Conservation (phyloP, 2,888 invertebrate species). For the Gymnosoma rotundatum region DNA sequence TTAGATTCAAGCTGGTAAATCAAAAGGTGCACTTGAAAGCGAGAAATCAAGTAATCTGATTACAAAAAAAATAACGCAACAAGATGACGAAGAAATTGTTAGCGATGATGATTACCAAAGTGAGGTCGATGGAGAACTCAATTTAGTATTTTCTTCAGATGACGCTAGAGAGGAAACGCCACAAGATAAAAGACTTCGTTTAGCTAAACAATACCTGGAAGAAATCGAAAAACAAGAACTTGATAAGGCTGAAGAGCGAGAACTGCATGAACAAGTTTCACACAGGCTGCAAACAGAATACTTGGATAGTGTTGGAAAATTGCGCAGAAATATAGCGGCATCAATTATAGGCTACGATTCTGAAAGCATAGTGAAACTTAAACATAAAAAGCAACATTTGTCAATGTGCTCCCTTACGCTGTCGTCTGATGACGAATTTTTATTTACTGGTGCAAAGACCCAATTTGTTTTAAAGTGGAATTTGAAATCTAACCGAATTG, state of each 20-base stretch:
- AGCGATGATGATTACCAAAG: slow-evolving; percentile 86
- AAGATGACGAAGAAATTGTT: slow-evolving; percentile 85
- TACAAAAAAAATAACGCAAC: slow-evolving; percentile 78
- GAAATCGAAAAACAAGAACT: slow-evolving; percentile 93
- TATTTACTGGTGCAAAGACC: slow-evolving; percentile 95
- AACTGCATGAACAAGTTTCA: slow-evolving; percentile 84
- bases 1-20: slow-evolving; percentile 41
- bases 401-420: slow-evolving; percentile 92
- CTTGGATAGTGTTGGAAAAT: slow-evolving; percentile 91
- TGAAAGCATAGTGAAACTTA: slow-evolving; percentile 84
- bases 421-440: slow-evolving; percentile 87
- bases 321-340: slow-evolving; percentile 89
- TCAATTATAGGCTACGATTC: slow-evolving; percentile 82
- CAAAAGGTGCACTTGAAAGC: slow-evolving; percentile 48
- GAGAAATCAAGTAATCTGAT: slow-evolving; percentile 75
- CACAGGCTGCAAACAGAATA: slow-evolving; percentile 92
- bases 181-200: slow-evolving; percentile 93
- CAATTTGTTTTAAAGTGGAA: slow-evolving; percentile 94
- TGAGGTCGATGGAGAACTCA: slow-evolving; percentile 81
- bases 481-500: slow-evolving; percentile 85
- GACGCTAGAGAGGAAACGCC: slow-evolving; percentile 87
- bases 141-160: slow-evolving; percentile 76
- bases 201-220: slow-evolving; percentile 94
- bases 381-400: slow-evolving; percentile 90
- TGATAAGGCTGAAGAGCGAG: slow-evolving; percentile 86